phyloP scores from a whole-genome alignment of 1,140 invertebrate genomes.

The Drosophila setifemur region DNA sequence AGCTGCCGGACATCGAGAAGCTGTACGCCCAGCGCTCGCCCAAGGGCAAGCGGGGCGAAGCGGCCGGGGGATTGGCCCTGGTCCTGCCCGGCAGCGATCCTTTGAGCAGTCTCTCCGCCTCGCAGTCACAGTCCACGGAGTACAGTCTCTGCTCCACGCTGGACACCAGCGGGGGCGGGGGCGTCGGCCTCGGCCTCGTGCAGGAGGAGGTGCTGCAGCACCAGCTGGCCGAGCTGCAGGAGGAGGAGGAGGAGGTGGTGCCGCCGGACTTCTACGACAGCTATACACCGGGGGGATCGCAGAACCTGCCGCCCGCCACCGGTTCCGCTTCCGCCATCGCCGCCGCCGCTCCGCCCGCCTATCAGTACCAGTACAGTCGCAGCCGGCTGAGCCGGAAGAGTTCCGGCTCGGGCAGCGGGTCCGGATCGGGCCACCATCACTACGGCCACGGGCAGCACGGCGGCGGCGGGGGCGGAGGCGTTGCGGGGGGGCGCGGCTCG shows the following conservation, averaged over 20 bases:
- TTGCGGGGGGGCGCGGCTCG: conserved; percentile 29
- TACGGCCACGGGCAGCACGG: conserved; percentile 25
- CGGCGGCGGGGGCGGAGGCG: not conserved
- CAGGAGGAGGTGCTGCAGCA: conserved; percentile 12
- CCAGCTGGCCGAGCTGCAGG: not conserved
- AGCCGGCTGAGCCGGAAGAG: conserved; percentile 73
- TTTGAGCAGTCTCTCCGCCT: conserved; percentile 48
- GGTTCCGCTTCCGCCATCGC: not conserved
- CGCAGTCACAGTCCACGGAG: conserved; percentile 60
- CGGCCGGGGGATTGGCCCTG: conserved; percentile 32
- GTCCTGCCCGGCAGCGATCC: conserved; percentile 69
- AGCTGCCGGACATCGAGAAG: conserved; percentile 75
- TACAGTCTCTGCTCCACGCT: conserved; percentile 65
- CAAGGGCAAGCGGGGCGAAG: conserved; percentile 43
- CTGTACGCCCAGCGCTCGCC: conserved; percentile 72
- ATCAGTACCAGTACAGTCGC: conserved; percentile 77
- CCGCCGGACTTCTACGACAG: conserved; percentile 74
- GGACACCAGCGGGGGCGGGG: conserved; percentile 1
- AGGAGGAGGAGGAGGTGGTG: conserved; percentile 65
- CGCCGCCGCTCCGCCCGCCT: conserved; percentile 48
- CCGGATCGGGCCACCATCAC: conserved; percentile 62
- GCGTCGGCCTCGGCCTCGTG: not conserved
- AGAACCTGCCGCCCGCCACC: conserved; percentile 46
- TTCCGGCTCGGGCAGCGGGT: conserved; percentile 41
- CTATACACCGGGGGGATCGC: conserved; percentile 66